phyloP scores from a whole-genome alignment of 2,797 vertebrate species.

The Enteromius radiatus region DNA sequence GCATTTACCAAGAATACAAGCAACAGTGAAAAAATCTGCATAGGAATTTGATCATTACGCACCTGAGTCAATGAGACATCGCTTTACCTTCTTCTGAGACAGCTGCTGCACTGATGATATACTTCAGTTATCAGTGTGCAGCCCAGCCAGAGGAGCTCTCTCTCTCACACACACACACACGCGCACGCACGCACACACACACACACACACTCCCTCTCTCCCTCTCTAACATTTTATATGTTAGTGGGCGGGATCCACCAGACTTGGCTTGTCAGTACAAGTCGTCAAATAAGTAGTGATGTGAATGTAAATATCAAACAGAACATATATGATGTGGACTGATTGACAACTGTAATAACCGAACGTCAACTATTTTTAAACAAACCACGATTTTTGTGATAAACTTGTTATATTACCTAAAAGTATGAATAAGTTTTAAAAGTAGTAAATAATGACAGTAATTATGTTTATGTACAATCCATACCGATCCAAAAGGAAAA shows the following conservation, averaged over 20 bases:
- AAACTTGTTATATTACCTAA: background rate
- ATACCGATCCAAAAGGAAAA: background rate
- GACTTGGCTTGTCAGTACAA: background rate
- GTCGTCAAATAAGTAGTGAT: background rate
- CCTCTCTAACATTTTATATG: slow-evolving; percentile 38
- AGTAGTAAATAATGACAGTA: background rate
- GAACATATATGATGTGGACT: background rate
- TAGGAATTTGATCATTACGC: slow-evolving; percentile 63
- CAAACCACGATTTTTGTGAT: background rate
- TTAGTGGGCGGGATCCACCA: slow-evolving; percentile 1
- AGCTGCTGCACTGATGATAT: slow-evolving; percentile 76
- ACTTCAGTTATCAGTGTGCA: slow-evolving; percentile 73
- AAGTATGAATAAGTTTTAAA: background rate
- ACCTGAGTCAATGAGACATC: slow-evolving; percentile 83
- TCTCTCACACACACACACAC: background rate
- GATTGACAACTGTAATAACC: background rate
- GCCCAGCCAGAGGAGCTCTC: slow-evolving; percentile 30
- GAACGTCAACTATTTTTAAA: background rate
- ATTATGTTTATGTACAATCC: background rate
- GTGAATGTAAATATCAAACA: slow-evolving; percentile 2
- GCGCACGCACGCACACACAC: no score
- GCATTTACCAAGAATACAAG: slow-evolving; percentile 50
- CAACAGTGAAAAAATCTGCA: slow-evolving; percentile 24
- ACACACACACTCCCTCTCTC: slow-evolving; percentile 9
- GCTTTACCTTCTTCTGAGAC: slow-evolving; percentile 73